phyloP scores from a whole-genome alignment of 2,113 vertebrate genomes.

The Lepisosteus oculatus region DNA sequence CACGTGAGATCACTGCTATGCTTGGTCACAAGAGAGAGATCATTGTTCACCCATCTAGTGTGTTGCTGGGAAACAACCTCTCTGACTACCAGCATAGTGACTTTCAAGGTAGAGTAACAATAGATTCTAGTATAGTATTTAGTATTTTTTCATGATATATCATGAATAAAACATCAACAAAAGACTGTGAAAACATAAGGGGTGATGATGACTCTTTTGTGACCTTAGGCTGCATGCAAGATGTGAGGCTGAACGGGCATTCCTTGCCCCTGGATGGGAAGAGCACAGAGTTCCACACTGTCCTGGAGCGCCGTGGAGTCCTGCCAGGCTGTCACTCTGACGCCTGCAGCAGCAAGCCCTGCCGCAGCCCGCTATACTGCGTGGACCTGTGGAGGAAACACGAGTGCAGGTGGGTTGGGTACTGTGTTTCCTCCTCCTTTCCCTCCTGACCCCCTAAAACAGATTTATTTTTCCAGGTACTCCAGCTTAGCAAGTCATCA shows the following conservation, averaged over 20 bases:
- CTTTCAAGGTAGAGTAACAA: constrained; percentile 68
- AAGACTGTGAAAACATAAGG: neutral
- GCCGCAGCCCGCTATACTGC: constrained; percentile 73
- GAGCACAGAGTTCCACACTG: constrained; percentile 56
- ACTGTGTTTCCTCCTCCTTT: neutral
- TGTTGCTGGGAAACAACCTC: constrained; percentile 66
- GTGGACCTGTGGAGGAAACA: constrained; percentile 86
- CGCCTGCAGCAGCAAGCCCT: constrained; percentile 74
- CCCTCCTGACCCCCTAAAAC: neutral
- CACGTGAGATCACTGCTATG: constrained; percentile 62
- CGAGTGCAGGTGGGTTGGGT: constrained; percentile 73
- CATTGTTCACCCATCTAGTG: constrained; percentile 59
- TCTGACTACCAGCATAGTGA: constrained; percentile 43
- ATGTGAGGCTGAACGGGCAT: constrained; percentile 74
- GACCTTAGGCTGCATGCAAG: constrained; percentile 76
- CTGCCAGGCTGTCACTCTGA: constrained; percentile 73
- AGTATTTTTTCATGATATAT: no score
- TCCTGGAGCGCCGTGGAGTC: constrained; percentile 65
- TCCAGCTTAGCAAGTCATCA: no score
- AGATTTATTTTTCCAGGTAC: neutral
- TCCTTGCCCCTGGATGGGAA: constrained; percentile 70
- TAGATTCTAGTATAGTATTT: no score
- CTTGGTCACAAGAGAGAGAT: constrained; percentile 64
- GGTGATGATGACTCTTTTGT: neutral
- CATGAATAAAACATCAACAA: neutral